These are phyloP conservation scores for Paratilapia polleni DNA, from an alignment of 2,113 vertebrate species.

Conservation along the genomic window DNA sequence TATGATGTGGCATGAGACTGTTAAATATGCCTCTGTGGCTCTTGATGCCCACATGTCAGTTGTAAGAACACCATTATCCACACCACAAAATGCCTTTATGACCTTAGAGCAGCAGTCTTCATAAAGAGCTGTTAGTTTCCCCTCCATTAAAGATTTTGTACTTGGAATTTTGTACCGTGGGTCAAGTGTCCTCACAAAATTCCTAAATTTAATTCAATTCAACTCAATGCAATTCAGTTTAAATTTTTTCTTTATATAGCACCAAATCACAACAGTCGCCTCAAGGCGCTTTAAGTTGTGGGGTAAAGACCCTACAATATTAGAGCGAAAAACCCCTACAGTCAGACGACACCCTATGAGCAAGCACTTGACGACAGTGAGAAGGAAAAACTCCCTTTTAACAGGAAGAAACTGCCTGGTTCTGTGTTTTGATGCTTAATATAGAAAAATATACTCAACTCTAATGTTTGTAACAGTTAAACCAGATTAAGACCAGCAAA, in stretches of 20 bases:
- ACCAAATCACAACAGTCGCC: too few relatives aligned
- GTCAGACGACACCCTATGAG: too few relatives aligned
- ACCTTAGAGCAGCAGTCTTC: neutral
- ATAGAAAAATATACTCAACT: neutral
- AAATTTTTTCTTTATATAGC: too few relatives aligned
- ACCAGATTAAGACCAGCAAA: neutral
- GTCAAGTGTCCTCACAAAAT: neutral
- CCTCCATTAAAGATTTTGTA: neutral
- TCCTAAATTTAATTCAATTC: too few relatives aligned
- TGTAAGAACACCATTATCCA: neutral
- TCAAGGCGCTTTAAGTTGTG: too few relatives aligned
- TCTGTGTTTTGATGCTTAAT: neutral
- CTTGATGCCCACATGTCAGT: slow-evolving; percentile 6
- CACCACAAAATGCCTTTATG: neutral
- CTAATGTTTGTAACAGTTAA: neutral
- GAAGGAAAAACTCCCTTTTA: neutral
- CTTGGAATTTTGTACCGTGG: neutral
- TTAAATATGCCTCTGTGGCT: slow-evolving; percentile 2
- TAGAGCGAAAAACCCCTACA: too few relatives aligned
- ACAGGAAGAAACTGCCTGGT: too few relatives aligned
- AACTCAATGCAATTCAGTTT: too few relatives aligned
- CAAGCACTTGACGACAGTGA: neutral
- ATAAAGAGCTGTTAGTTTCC: neutral
- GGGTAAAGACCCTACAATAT: too few relatives aligned
- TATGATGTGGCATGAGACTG: neutral